Evolutionary conservation across 92 coral and sea anemone genomes (phyloP).

Genomic region (Desmophyllum pertusum): DNA sequence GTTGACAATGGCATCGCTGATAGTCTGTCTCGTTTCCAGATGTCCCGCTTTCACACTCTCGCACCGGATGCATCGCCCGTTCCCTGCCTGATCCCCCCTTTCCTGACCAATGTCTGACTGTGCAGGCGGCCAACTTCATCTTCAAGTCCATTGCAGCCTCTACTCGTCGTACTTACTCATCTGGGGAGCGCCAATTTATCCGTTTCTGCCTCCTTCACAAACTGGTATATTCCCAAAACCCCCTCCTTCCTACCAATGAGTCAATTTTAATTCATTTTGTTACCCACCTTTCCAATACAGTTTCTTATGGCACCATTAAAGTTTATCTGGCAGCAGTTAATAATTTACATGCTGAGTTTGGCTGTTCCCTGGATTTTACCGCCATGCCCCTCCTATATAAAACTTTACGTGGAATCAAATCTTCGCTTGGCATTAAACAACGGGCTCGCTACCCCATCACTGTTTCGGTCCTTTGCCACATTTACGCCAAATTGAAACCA

Average conservation of each 20-base stretch:
- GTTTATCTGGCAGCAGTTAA: not conserved
- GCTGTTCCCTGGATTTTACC: not conserved
- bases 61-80: not conserved
- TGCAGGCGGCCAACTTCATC: not conserved
- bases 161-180: not conserved
- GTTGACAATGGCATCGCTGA: constrained; percentile 24
- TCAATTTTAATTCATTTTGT: not conserved
- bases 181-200: not conserved
- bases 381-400: not conserved
- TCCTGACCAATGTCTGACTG: not conserved
- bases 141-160: not conserved
- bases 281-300: not conserved
- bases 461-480: not conserved
- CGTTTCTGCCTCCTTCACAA: not conserved
- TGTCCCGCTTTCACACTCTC: not conserved
- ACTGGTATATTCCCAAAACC: too few species aligned
- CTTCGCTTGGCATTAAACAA: not conserved
- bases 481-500: not conserved
- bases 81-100: not conserved
- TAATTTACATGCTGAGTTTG: not conserved
- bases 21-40: not conserved
- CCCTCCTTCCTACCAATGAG: too few species aligned
- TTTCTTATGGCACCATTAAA: not conserved
- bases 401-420: not conserved
- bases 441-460: constrained; percentile 17